Conservation (phyloP, 2,888 invertebrate genomes). For the Myathropa florea region DNA sequence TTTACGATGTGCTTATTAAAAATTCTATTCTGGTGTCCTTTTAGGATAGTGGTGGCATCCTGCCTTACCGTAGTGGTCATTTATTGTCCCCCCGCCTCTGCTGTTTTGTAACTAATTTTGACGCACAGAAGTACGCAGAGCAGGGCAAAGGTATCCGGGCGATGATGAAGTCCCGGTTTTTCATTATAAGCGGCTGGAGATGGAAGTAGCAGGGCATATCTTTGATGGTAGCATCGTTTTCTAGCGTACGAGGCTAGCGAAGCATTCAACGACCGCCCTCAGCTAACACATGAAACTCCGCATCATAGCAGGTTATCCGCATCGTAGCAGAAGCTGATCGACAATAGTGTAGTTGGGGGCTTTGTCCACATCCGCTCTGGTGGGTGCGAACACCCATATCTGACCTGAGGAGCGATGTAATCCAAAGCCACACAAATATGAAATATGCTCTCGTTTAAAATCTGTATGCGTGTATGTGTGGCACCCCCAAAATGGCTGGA, state of each 20-base stretch:
- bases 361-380: background rate
- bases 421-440: background rate
- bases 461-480: conserved; percentile 13
- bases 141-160: background rate
- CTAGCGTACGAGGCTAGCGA: conserved; percentile 22
- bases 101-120: conserved; percentile 58
- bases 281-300: conserved; percentile 37
- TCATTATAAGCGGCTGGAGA: conserved; percentile 19
- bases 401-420: background rate
- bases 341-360: background rate
- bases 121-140: background rate
- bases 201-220: conserved; percentile 21
- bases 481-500: background rate
- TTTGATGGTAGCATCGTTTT: conserved; percentile 30
- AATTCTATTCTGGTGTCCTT: conserved; percentile 55
- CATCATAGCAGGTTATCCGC: conserved; percentile 7
- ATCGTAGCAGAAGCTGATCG: background rate
- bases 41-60: background rate
- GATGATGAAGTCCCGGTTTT: conserved; percentile 44
- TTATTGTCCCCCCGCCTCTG: conserved; percentile 48
- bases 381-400: background rate
- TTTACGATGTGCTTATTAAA: conserved; percentile 52
- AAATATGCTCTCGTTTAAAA: conserved; percentile 10
- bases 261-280: conserved; percentile 51
- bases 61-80: conserved; percentile 2